Evolutionary conservation across 1,140 invertebrate species (phyloP), one percentile per base, ranked within the genome.

Genomic region (Tetragonula clypearis): DNA sequence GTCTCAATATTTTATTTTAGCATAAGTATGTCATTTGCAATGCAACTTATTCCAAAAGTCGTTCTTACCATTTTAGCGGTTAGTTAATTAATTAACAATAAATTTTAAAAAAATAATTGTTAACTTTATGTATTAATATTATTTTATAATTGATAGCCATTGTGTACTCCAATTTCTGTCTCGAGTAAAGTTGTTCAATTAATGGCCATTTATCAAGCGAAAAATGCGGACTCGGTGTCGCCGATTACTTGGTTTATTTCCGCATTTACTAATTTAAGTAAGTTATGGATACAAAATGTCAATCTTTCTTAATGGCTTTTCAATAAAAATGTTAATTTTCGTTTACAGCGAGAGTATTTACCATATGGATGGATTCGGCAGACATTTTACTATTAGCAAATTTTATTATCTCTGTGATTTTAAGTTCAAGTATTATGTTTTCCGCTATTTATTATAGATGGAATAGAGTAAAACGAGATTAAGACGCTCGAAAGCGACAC

Each of bases 171-270:
- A 12, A 95, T 97, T 82, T 97, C 96, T 86, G 96, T 96, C 58
- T 96, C 96, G 55, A 96, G 96, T 71, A 97, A 97, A 95, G 93
- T 96, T 12, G 94, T 96, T 30, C 97, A 97, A 89, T 95, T 97
- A 14, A 92, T 96, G 65, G 95, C 96, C 79, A 97, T 97, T 86
- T 76, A 97, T 21, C 94, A 93, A 89, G 95, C 95, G 4, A 95
- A 94, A 90, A 96, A 97, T 92, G 95, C 96, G 15, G 96, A 97
- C 86, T 96, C 96, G 21, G 95, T 97, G 2, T 97, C 96, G 62
- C 91, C 96, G 19, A 92, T 95, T 17, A 97, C 97, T 41, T 97
- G 97, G 97, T 95, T 96, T 65, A 96, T 97, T 78, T 97, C 97
- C 65, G 94, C 96, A 21, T 94, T 96, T 79, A 97, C 96, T 23